phyloP scores from a whole-genome alignment of 2,888 invertebrate genomes.

The Orchestes rusci region DNA sequence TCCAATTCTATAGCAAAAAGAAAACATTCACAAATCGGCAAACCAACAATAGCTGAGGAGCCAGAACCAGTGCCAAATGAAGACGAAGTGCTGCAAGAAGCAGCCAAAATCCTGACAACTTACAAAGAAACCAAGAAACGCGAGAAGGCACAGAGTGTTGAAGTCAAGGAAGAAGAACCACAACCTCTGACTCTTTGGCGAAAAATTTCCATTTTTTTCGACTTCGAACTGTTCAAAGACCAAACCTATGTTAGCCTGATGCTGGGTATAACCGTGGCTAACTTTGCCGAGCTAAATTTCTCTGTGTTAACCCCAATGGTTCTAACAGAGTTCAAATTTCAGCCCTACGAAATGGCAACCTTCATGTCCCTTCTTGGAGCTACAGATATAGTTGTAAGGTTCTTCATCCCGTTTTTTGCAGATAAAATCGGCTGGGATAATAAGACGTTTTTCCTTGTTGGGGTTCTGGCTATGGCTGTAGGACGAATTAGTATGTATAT shows the following conservation, averaged over 20 bases:
- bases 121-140: constrained; percentile 34
- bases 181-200: constrained; percentile 44
- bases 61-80: constrained; percentile 38
- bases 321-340: constrained; percentile 59
- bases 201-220: constrained; percentile 59
- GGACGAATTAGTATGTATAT: constrained; percentile 54
- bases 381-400: constrained; percentile 57
- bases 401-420: constrained; percentile 61
- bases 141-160: background rate
- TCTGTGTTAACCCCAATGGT: constrained; percentile 67
- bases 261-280: constrained; percentile 62
- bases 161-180: constrained; percentile 2
- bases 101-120: constrained; percentile 49
- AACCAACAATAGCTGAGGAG: constrained; percentile 31
- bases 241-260: constrained; percentile 62
- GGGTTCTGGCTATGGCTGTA: constrained; percentile 58
- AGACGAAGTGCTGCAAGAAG: constrained; percentile 52
- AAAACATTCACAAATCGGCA: constrained; percentile 24
- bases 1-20: constrained; percentile 15
- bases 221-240: constrained; percentile 62
- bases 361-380: constrained; percentile 64
- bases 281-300: constrained; percentile 66
- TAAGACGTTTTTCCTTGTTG: constrained; percentile 62
- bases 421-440: constrained; percentile 65
- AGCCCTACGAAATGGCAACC: constrained; percentile 54